Conservation (phyloP, 2,888 invertebrate genomes). For the Trachelus tabidus region DNA sequence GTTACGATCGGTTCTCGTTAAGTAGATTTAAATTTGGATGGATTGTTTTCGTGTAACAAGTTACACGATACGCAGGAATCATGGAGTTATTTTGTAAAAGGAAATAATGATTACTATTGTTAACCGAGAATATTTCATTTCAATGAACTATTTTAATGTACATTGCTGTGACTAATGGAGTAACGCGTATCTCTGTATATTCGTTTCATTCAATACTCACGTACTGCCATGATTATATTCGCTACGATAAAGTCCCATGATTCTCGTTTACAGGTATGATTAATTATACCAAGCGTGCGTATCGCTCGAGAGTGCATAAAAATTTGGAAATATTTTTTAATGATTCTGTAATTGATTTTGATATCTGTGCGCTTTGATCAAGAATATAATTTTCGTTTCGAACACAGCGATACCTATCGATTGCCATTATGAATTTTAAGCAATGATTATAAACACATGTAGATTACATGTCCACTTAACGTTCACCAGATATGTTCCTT, state of each 20-base stretch:
- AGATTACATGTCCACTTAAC: background rate
- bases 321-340: background rate
- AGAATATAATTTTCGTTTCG: background rate
- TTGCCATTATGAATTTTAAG: background rate
- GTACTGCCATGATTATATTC: too few relatives aligned
- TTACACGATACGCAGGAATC: background rate
- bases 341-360: background rate
- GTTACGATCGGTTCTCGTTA: background rate
- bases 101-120: background rate
- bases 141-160: background rate
- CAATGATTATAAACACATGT: background rate
- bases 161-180: background rate
- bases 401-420: background rate
- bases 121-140: background rate
- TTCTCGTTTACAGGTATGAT: background rate
- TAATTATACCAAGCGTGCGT: background rate
- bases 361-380: background rate
- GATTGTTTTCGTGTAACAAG: background rate
- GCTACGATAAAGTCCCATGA: background rate
- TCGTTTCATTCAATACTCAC: background rate
- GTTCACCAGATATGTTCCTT: background rate
- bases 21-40: background rate
- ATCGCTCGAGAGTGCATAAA: background rate
- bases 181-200: background rate
- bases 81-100: too few relatives aligned